Percentiles rank a stretch among this genome's conserved stretches.
Evolutionary conservation across 2,888 invertebrate species (phyloP).

Genomic region (Spisula subtruncata): DNA sequence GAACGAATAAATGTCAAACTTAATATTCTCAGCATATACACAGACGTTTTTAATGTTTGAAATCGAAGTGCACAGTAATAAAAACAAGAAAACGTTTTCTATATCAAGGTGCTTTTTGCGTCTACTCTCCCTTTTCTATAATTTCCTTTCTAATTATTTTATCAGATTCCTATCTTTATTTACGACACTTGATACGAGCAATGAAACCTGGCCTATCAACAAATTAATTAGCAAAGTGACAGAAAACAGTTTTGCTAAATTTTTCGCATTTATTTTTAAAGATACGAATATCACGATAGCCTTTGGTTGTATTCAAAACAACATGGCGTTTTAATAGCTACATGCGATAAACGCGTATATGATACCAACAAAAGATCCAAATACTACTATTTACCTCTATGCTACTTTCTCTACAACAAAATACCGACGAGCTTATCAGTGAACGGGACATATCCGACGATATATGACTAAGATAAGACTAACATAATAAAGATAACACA

Average conservation of each 20-base stretch:
- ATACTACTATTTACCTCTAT: neutral
- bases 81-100: neutral
- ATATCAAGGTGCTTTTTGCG: neutral
- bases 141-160: neutral
- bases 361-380: neutral
- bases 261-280: constrained; percentile 37
- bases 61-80: neutral
- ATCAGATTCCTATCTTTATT: constrained; percentile 8
- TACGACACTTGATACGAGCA: neutral
- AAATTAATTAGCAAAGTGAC: constrained; percentile 20
- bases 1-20: neutral
- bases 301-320: neutral
- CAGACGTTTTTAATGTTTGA: constrained; percentile 2
- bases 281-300: neutral
- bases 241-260: constrained; percentile 25
- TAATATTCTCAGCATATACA: neutral
- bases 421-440: constrained; percentile 27
- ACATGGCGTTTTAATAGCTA: neutral
- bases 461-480: constrained; percentile 27
- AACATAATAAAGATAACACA: constrained; percentile 8
- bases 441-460: constrained; percentile 23
- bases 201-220: constrained; percentile 21
- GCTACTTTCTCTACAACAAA: neutral
- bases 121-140: neutral
- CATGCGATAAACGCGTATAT: constrained; percentile 17